Evolutionary conservation across 2,797 vertebrate species (phyloP).

Genomic region (Molossus alvarezi): DNA sequence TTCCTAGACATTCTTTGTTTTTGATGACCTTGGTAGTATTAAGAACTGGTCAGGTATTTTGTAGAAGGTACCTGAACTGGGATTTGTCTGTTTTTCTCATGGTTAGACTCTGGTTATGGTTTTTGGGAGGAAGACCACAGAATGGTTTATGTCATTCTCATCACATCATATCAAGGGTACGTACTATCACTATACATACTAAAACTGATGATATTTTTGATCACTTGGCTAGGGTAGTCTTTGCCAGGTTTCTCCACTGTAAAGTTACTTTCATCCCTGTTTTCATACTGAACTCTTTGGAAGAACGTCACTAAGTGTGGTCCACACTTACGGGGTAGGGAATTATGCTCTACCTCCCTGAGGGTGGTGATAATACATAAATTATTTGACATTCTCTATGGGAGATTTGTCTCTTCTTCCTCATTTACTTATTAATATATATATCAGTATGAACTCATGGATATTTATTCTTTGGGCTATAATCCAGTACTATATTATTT

Average conservation of each 20-base stretch:
- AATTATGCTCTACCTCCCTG: neutral
- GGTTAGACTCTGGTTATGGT: neutral
- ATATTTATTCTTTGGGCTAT: conserved; percentile 30
- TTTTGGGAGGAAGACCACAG: conserved; percentile 42
- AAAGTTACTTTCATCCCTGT: neutral
- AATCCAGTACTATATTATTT: neutral
- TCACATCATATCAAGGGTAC: neutral
- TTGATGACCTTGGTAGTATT: conserved; percentile 17
- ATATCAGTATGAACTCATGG: conserved; percentile 1
- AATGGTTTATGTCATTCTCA: neutral
- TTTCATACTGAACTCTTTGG: neutral
- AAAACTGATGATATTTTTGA: too few relatives aligned
- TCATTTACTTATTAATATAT: neutral
- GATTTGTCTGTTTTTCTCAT: conserved; percentile 3
- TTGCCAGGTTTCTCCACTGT: conserved; percentile 28
- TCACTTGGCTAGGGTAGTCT: neutral
- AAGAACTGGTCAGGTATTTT: conserved; percentile 32
- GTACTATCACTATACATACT: neutral
- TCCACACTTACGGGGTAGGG: neutral
- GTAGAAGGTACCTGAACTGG: neutral
- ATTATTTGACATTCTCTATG: neutral
- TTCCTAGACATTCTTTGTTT: conserved; percentile 58
- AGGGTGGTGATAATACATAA: neutral
- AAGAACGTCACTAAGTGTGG: neutral
- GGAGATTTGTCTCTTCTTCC: neutral